A percentile compares a stretch with the other conserved stretches of the same genome.
Evolutionary conservation across 2,113 vertebrate species (phyloP).

Genomic region (Xenopus laevis): DNA sequence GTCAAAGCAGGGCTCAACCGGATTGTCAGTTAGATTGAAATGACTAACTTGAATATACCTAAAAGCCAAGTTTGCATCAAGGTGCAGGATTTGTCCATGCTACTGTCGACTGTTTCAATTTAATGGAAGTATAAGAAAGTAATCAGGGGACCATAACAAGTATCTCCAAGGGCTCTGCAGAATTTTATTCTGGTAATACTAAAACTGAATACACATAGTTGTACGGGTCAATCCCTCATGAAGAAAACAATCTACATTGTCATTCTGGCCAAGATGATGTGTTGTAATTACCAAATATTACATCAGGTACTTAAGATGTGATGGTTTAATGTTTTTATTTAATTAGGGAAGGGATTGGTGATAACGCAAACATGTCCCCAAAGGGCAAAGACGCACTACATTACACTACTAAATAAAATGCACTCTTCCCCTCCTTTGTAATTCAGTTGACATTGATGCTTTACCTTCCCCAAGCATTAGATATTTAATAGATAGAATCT

Average conservation of each 20-base stretch:
- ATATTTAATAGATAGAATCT: no score
- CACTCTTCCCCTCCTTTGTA: slow-evolving; percentile 11
- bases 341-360: slow-evolving; percentile 39
- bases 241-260: slow-evolving; percentile 25
- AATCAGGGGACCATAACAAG: no score
- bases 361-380: slow-evolving; percentile 21
- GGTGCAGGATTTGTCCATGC: no score
- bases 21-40: no score
- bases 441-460: slow-evolving; percentile 18
- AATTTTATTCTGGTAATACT: slow-evolving; percentile 10
- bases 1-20: no score
- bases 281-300: slow-evolving; percentile 40
- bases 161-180: no score
- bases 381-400: slow-evolving; percentile 31
- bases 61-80: no score
- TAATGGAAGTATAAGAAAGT: no score
- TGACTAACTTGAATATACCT: no score
- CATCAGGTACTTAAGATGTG: slow-evolving; percentile 42
- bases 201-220: slow-evolving; percentile 15
- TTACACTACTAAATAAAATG: slow-evolving; percentile 38
- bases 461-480: slow-evolving; percentile 13
- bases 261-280: slow-evolving; percentile 31
- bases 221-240: slow-evolving; percentile 38
- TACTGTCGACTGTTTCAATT: no score
- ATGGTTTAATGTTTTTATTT: slow-evolving; percentile 44